Conservation (phyloP, 2,888 invertebrate genomes). For the Eudasyphora cyanicolor region DNA sequence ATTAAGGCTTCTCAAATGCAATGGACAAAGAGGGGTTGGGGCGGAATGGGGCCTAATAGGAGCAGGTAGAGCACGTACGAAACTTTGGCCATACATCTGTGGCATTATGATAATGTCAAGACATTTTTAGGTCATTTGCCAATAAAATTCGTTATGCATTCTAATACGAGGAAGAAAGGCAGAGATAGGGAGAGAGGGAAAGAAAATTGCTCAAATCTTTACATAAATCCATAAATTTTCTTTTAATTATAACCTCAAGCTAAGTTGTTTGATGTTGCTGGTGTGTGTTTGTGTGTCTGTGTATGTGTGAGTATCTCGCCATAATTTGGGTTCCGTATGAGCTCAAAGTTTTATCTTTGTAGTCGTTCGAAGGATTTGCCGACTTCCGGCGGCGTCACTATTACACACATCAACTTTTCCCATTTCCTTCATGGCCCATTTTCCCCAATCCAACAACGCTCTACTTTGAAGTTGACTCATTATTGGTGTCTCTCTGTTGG, state of each 20-base stretch:
- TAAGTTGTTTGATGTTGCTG: background rate
- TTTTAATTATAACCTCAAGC: constrained; percentile 20
- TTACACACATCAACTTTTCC: constrained; percentile 29
- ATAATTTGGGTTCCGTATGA: background rate
- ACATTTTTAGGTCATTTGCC: constrained; percentile 31
- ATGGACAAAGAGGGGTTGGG: background rate
- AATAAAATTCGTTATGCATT: constrained; percentile 5
- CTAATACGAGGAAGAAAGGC: background rate
- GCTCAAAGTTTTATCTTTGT: constrained; percentile 48
- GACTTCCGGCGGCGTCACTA: constrained; percentile 52
- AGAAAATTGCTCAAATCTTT: background rate
- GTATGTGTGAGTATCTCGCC: background rate
- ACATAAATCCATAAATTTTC: constrained; percentile 24
- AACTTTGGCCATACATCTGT: background rate
- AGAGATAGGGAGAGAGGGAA: too few species aligned
- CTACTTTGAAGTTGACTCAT: constrained; percentile 5
- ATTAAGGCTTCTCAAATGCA: constrained; percentile 17
- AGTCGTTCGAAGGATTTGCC: constrained; percentile 20
- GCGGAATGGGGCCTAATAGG: background rate
- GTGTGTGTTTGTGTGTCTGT: background rate
- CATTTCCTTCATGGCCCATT: constrained; percentile 3
- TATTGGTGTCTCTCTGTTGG: background rate
- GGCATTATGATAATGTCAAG: constrained; percentile 5
- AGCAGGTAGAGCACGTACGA: background rate
- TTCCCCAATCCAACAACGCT: too few species aligned